Evolutionary conservation across 2,113 vertebrate genomes (phyloP).

Genomic region (Gallinago paraguaiae): DNA sequence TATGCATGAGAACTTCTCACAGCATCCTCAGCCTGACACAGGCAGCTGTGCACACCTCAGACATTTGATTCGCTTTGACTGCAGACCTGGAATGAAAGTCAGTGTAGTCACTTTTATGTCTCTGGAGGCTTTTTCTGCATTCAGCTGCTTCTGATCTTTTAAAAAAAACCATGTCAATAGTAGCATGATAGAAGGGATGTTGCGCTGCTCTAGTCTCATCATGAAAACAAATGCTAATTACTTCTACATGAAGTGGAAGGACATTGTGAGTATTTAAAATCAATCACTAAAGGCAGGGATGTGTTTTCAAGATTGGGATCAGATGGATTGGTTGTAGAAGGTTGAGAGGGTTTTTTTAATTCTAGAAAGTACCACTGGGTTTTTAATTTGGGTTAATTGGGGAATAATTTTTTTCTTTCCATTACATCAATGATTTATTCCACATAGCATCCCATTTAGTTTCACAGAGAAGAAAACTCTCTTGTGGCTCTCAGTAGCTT

Average conservation of each 20-base stretch:
- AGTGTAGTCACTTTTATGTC: background rate
- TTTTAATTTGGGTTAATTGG: background rate
- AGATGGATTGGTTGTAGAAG: background rate
- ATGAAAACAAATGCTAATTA: background rate
- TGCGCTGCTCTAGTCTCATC: background rate
- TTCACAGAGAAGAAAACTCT: background rate
- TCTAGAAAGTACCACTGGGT: background rate
- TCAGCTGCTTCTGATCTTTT: background rate
- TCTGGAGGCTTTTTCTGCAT: background rate
- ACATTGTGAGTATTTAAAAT: background rate
- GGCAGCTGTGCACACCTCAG: background rate
- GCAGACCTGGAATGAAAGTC: background rate
- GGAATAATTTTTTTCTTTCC: background rate
- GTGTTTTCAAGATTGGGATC: background rate
- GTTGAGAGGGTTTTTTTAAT: background rate
- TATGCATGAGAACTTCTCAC: background rate
- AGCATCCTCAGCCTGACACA: background rate
- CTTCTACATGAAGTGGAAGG: background rate
- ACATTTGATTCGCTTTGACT: background rate
- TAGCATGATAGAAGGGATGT: background rate
- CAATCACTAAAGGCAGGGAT: background rate
- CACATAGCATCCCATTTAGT: background rate
- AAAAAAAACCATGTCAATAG: background rate
- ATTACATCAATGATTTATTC: background rate
- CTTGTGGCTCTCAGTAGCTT: background rate